phyloP scores from a whole-genome alignment of 2,797 vertebrate genomes.

The Melanotaenia pygmaea region DNA sequence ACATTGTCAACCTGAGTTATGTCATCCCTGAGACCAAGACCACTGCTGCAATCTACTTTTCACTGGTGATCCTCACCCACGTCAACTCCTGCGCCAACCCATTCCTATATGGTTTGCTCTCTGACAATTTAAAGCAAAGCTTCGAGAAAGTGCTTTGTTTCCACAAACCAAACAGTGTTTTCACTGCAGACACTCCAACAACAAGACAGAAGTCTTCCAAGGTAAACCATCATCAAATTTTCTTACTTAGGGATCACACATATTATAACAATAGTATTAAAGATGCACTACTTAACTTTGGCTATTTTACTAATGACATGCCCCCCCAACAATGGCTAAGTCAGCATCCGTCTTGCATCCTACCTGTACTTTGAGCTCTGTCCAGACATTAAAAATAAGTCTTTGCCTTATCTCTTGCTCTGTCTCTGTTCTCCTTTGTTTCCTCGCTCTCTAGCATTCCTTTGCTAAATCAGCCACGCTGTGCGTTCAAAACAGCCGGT shows the following conservation, averaged over 20 bases:
- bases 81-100: conserved; percentile 97
- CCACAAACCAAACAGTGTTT: conserved; percentile 61
- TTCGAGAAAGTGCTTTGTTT: conserved; percentile 81
- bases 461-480: no score
- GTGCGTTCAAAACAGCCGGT: no score
- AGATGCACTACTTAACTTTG: no score
- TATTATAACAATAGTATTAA: not conserved
- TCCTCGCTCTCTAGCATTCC: no score
- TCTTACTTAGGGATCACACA: not conserved
- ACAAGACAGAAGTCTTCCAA: conserved; percentile 40
- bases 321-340: no score
- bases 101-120: conserved; percentile 92
- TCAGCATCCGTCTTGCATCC: no score
- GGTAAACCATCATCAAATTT: conserved; percentile 30
- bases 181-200: conserved; percentile 33
- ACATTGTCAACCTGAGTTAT: conserved; percentile 91
- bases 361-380: no score
- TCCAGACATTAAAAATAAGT: no score
- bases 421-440: no score
- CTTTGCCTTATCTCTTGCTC: no score
- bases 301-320: no score
- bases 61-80: conserved; percentile 90
- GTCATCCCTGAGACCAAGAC: conserved; percentile 86
- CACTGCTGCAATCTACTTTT: conserved; percentile 86
- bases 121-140: conserved; percentile 93